phyloP scores from a whole-genome alignment of 2,888 invertebrate species.

The Buathra laborator region DNA sequence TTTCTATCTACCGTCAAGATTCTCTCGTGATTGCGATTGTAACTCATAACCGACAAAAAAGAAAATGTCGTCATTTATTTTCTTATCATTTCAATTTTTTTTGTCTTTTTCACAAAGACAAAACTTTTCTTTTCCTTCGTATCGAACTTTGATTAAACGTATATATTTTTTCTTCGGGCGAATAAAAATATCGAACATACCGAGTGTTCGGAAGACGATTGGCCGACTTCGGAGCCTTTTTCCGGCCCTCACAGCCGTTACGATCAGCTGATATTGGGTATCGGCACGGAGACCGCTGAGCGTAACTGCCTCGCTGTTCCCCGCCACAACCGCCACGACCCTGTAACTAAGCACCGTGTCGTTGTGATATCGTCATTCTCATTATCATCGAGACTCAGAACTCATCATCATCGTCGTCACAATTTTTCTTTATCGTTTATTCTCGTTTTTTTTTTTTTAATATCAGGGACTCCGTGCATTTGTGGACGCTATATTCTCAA shows the following conservation, averaged over 20 bases:
- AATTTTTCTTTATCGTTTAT: neutral
- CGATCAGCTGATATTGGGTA: slow-evolving; percentile 95
- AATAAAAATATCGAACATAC: slow-evolving; percentile 85
- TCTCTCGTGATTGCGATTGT: slow-evolving; percentile 1
- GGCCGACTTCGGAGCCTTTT: slow-evolving; percentile 94
- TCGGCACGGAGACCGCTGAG: slow-evolving; percentile 93
- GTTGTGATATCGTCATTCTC: slow-evolving; percentile 78
- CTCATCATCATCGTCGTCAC: neutral
- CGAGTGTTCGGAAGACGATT: slow-evolving; percentile 95
- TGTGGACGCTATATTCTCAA: slow-evolving; percentile 13
- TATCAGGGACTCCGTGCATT: slow-evolving; percentile 20
- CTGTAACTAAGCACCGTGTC: slow-evolving; percentile 92
- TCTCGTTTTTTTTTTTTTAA: neutral
- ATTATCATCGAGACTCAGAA: slow-evolving; percentile 6
- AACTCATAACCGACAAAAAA: neutral
- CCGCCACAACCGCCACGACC: slow-evolving; percentile 96
- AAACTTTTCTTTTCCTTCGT: neutral
- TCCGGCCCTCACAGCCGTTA: slow-evolving; percentile 93
- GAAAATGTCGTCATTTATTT: neutral
- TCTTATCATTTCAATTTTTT: neutral
- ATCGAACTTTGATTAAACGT: neutral
- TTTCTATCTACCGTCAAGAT: neutral
- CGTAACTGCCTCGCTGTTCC: slow-evolving; percentile 94
- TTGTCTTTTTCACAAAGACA: neutral
- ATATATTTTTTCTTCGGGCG: neutral